phyloP scores from a whole-genome alignment of 2,888 invertebrate genomes.

The Phania funesta region DNA sequence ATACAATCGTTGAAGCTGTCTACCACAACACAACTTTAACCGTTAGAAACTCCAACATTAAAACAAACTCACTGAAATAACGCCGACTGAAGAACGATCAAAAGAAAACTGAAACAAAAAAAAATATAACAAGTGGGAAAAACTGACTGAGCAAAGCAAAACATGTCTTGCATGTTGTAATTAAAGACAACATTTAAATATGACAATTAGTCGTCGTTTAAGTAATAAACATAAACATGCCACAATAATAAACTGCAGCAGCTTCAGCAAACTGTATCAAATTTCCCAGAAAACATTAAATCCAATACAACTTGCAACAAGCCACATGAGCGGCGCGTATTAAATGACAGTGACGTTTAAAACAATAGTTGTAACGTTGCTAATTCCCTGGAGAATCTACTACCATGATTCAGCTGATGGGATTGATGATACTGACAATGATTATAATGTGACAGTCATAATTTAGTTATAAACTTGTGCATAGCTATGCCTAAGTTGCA shows the following conservation, averaged over 20 bases:
- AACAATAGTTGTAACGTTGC: conserved; percentile 31
- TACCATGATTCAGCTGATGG: neutral
- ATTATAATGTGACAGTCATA: conserved; percentile 12
- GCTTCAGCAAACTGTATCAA: conserved; percentile 23
- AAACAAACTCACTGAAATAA: neutral
- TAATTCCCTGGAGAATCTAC: neutral
- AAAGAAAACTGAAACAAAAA: neutral
- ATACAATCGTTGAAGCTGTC: conserved; percentile 47
- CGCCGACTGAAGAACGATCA: conserved; percentile 12
- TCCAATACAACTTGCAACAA: conserved; percentile 17
- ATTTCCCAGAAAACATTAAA: conserved; percentile 11
- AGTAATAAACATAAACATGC: conserved; percentile 44
- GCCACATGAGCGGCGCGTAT: neutral
- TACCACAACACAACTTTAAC: conserved; percentile 42
- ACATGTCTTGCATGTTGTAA: conserved; percentile 67
- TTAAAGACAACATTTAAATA: conserved; percentile 70
- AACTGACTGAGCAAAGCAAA: neutral
- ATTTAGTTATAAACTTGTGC: conserved; percentile 40
- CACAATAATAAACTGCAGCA: conserved; percentile 31
- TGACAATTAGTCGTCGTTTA: conserved; percentile 66
- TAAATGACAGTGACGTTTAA: conserved; percentile 24
- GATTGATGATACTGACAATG: conserved; percentile 6
- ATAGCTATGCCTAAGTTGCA: conserved; percentile 8
- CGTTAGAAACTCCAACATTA: conserved; percentile 33
- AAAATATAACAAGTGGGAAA: conserved; percentile 40